These are phyloP conservation scores for Coracias cyanogaster DNA, from an alignment of 2,797 vertebrate species.

Conservation along the genomic window DNA sequence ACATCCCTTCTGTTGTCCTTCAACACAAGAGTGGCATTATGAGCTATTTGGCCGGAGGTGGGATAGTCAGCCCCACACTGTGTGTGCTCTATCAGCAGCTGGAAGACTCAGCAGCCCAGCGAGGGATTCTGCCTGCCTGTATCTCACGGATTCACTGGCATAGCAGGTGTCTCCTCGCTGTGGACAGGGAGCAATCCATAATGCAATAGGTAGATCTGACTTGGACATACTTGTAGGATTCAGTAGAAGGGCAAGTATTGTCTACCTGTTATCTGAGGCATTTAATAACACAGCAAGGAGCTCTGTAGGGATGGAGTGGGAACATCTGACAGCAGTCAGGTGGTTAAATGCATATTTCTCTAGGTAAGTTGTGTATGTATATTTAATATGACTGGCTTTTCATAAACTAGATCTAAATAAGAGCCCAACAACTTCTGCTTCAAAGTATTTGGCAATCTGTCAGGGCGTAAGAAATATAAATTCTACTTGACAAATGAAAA, in stretches of 20 bases:
- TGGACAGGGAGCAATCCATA: not conserved
- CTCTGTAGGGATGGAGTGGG: not conserved
- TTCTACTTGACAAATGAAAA: not conserved
- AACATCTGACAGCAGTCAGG: not conserved
- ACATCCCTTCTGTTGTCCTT: not conserved
- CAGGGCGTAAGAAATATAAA: not conserved
- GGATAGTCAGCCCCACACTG: not conserved
- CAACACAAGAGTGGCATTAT: not conserved
- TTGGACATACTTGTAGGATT: not conserved
- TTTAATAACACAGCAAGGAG: not conserved
- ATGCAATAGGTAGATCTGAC: not conserved
- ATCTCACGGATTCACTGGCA: not conserved
- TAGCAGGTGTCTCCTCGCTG: not conserved
- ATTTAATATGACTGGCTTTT: not conserved
- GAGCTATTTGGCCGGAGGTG: not conserved
- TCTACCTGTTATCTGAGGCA: not conserved
- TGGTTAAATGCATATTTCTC: not conserved
- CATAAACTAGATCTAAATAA: not conserved
- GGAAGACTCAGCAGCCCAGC: not conserved
- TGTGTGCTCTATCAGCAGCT: not conserved
- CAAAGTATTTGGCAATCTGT: not conserved
- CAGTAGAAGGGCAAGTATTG: not conserved
- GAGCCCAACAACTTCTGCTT: not conserved
- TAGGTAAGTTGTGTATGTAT: not conserved
- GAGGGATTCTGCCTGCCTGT: not conserved